phyloP scores from a whole-genome alignment of 2,113 vertebrate genomes.

The Cryptomyrus ogoouensis region DNA sequence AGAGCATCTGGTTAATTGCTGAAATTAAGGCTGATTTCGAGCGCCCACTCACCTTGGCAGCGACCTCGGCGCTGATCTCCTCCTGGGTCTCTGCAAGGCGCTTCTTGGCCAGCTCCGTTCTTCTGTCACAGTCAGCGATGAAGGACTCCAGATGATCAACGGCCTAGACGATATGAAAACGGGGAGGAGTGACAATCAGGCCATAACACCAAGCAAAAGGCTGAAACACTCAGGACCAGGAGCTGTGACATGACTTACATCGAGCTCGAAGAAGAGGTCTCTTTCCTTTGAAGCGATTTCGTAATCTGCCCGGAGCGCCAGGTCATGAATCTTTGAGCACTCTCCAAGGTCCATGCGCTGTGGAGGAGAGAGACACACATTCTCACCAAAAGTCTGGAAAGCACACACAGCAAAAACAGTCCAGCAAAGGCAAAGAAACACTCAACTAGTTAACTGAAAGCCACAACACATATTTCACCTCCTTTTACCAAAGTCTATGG shows the following conservation, averaged over 20 bases:
- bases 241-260: constrained; percentile 71
- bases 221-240: background rate
- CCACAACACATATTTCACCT: background rate
- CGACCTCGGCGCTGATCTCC: constrained; percentile 96
- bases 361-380: background rate
- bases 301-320: constrained; percentile 95
- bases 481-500: background rate
- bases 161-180: constrained; percentile 56
- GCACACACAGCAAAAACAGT: background rate
- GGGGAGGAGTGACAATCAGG: background rate
- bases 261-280: constrained; percentile 96
- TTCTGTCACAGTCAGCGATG: constrained; percentile 92
- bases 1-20: background rate
- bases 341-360: constrained; percentile 98
- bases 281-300: constrained; percentile 97
- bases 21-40: background rate
- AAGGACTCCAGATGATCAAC: constrained; percentile 97
- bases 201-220: background rate
- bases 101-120: constrained; percentile 95
- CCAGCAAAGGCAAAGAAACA: background rate
- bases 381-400: background rate
- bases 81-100: constrained; percentile 96
- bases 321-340: constrained; percentile 97
- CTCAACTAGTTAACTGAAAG: background rate
- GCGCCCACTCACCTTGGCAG: constrained; percentile 75